phyloP scores from a whole-genome alignment of 35 echinoderm and acorn worm genomes.

The Lytechinus pictus region DNA sequence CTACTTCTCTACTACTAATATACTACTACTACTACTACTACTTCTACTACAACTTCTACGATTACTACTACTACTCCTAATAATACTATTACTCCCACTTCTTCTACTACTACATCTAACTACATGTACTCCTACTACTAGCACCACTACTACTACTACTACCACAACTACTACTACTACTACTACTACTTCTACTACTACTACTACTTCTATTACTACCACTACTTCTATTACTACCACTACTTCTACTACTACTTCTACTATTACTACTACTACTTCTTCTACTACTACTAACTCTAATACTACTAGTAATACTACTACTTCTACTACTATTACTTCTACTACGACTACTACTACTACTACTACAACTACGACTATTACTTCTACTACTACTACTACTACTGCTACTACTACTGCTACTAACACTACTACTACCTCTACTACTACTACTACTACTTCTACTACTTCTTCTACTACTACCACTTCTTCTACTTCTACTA shows the following conservation, averaged over 20 bases:
- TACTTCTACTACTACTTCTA: neutral
- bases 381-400: neutral
- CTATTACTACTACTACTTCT: neutral
- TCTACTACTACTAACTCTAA: no score
- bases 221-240: neutral
- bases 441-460: neutral
- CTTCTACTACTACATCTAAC: neutral
- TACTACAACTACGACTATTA: no score
- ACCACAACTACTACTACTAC: no score
- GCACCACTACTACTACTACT: no score
- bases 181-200: neutral
- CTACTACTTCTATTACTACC: neutral
- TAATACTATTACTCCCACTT: neutral
- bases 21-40: no score
- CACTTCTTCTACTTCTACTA: neutral
- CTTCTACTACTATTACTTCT: no score
- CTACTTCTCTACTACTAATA: no score
- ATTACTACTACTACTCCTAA: no score
- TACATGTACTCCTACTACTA: no score
- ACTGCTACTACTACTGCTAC: neutral
- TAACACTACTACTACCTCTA: no score
- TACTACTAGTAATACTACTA: no score
- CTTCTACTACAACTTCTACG: neutral
- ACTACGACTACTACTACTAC: no score
- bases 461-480: slow-evolving; percentile 8